phyloP scores from a whole-genome alignment of 2,113 vertebrate genomes.

The Scalopus aquaticus region DNA sequence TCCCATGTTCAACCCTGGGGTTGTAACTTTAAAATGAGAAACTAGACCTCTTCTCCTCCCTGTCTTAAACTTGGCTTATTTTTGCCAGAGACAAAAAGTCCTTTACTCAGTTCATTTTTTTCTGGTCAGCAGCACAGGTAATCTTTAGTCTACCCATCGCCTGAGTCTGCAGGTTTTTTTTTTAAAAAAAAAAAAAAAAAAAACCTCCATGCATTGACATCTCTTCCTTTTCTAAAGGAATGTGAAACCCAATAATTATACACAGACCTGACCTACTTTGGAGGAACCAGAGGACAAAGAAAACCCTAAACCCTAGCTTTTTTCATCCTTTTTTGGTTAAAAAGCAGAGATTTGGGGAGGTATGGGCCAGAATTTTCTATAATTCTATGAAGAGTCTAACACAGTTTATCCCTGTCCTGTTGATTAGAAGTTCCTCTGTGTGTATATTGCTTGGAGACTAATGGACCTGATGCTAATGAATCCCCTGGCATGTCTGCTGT shows the following conservation, averaged over 20 bases:
- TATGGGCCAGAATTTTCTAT: neutral
- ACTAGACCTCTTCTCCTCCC: neutral
- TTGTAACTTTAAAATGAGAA: conserved; percentile 9
- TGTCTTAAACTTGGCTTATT: neutral
- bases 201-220: neutral
- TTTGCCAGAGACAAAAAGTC: neutral
- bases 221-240: conserved; percentile 54
- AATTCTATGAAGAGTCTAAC: neutral
- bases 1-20: neutral
- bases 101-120: neutral
- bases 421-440: neutral
- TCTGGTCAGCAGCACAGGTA: neutral
- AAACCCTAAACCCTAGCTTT: conserved; percentile 19
- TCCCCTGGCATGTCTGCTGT: neutral
- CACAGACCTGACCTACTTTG: conserved; percentile 70
- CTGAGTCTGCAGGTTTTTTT: conserved; percentile 8
- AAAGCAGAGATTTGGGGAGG: conserved; percentile 26
- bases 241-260: conserved; percentile 46
- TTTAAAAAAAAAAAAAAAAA: neutral
- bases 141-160: neutral
- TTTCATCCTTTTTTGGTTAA: conserved; percentile 37
- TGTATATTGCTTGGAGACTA: neutral
- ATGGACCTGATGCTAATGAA: neutral
- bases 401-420: neutral
- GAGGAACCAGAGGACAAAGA: conserved; percentile 53